Evolutionary conservation across 2,797 vertebrate species (phyloP), one percentile per base, ranked within the genome.

Genomic region (Sylvia borin): DNA sequence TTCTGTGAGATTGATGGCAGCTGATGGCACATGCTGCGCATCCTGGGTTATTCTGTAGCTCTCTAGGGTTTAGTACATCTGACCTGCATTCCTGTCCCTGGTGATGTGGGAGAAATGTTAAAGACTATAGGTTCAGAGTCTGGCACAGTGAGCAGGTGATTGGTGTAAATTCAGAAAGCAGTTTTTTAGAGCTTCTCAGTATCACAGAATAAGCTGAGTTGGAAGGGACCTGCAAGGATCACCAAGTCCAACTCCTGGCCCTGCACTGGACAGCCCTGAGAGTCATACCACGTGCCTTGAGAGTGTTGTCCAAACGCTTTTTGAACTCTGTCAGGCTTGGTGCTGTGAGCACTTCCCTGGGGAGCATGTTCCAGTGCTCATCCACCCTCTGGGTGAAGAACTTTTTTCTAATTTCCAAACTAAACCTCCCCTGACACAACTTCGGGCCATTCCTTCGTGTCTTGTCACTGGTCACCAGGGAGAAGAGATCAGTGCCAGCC

Each of bases 161-260:
- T 51, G 16, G 36, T 45, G 25, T 64, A 5, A 60, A n/a, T 58
- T 72, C 54, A 50, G 26, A 50, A 50, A n/a, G 14, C 16, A 47
- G 17, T 11, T 68, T 51, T 60, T 80, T 62, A 26, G 25, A 38
- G 36, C 40, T 50, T 81, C 32, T 60, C 60, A 42, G 31, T 60
- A 36, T 18, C 26, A 21, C 36, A 42, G 40, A 54, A 42, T 21
- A 32, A 32, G 12, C 16, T 54, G 31, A 7, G 11, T 29, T 73
- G 24, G 34, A 72, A 45, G 38, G 21, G 2, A 65, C 21, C 21
- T n/a, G 26, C 38, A 71, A 27, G 25, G 25, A 58, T 34, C 15
- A 24, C 3, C 1, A 10, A 72, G 26, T 40, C 7, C 21, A 14
- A 0, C 18, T 65, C 3, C 26, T 48, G 31, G 9, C 13, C 12